These are phyloP conservation scores for Phalanger gymnotis DNA, from an alignment of 2,797 vertebrate species.

Conservation along the genomic window DNA sequence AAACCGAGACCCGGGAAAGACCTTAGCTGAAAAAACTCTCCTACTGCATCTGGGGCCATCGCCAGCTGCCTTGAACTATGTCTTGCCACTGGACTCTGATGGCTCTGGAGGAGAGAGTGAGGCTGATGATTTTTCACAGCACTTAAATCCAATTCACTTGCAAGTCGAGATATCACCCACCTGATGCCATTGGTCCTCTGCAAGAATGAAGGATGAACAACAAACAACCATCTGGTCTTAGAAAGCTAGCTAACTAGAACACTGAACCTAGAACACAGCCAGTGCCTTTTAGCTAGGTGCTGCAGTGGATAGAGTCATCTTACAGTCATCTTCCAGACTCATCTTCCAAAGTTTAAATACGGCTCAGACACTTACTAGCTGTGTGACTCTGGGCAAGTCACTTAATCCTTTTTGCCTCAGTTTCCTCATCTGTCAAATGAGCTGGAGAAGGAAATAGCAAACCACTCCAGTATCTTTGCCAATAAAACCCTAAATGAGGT, in stretches of 20 bases:
- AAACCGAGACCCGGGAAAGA: background rate
- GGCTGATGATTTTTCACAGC: background rate
- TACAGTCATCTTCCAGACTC: background rate
- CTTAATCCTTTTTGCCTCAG: background rate
- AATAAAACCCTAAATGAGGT: background rate
- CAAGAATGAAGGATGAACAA: background rate
- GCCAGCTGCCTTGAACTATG: background rate
- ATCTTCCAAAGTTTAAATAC: background rate
- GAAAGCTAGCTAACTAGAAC: background rate
- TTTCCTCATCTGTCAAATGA: background rate
- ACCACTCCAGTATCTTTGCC: background rate
- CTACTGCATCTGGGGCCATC: background rate
- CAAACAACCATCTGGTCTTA: background rate
- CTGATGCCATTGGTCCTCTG: background rate
- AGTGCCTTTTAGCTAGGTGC: background rate
- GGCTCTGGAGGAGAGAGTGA: background rate
- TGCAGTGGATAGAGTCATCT: background rate
- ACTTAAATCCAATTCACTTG: background rate
- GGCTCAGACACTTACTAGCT: background rate
- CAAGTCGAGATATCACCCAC: background rate
- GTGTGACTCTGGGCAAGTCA: background rate
- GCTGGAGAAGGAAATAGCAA: background rate
- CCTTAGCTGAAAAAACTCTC: background rate
- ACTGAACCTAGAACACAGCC: background rate
- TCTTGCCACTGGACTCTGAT: background rate